Conservation (phyloP, 2,797 vertebrate genomes). For the Salmo trutta region DNA sequence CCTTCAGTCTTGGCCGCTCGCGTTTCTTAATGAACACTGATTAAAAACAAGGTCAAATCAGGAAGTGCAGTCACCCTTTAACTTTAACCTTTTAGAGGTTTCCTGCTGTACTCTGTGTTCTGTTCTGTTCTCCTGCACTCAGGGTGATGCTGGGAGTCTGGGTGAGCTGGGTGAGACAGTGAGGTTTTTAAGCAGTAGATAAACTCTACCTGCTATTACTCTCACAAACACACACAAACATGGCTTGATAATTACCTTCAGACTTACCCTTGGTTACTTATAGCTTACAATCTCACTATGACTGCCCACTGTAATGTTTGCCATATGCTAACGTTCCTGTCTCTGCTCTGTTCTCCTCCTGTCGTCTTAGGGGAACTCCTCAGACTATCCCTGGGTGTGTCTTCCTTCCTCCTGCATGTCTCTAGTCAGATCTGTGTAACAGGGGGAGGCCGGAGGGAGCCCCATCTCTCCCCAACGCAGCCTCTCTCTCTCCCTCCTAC, state of each 20-base stretch:
- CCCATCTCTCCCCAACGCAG: constrained; percentile 5
- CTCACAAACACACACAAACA: background rate
- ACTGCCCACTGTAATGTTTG: background rate
- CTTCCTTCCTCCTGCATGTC: constrained; percentile 17
- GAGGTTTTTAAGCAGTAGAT: background rate
- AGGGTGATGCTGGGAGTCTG: constrained; percentile 1
- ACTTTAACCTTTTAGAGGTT: constrained; percentile 29
- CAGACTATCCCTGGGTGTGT: background rate
- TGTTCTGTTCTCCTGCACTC: constrained; percentile 18
- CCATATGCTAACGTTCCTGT: constrained; percentile 3
- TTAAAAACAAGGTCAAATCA: too few relatives aligned
- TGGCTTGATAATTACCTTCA: background rate
- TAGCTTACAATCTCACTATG: background rate
- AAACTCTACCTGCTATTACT: background rate
- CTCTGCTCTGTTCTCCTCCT: constrained; percentile 51
- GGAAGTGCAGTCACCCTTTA: too few relatives aligned
- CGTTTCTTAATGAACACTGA: too few relatives aligned
- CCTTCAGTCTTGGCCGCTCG: too few relatives aligned
- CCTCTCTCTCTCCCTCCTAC: constrained; percentile 37
- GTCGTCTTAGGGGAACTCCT: constrained; percentile 41
- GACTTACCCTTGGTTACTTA: background rate
- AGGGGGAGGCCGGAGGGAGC: constrained; percentile 37
- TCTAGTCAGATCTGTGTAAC: constrained; percentile 54
- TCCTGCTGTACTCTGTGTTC: constrained; percentile 27
- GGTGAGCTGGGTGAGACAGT: background rate